Base-by-base conservation (phyloP, 2,888 invertebrate species). In the Drosophila falleni region DNA sequence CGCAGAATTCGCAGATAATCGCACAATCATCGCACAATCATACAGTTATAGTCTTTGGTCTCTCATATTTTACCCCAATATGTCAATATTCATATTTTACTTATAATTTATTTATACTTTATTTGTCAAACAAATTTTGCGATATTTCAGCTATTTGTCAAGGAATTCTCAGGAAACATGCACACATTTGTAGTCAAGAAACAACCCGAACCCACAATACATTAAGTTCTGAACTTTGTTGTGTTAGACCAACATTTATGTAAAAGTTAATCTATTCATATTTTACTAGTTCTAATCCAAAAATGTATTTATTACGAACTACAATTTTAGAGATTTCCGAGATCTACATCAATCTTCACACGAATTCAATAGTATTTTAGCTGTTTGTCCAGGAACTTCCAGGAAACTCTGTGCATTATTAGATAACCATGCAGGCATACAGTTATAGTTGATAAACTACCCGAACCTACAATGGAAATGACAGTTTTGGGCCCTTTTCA, bases 381-480 rank as follows among this genome's bases (percentile, higher is more conserved):
- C 1, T 11, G n/a, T 46, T 15, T 26, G 46, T 46, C 35, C 4
- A 33, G 11, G 29, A 10, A 15, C 26, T 35, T 23, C 11, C 46
- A 46, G 56, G 26, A 35, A 56, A 35, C 46, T 56, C 9, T 10
- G 19, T 46, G 15, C 15, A 35, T 15, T 46, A 46, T 56, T 35
- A 23, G 33, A 23, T 58, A 37, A 47, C 26, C 16, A 15, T 11
- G 11, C 9, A 10, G 9, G 5, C 37, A 46, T 8, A 44, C 46
- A 46, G 58, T 58, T 58, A 58, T 58, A 15, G 26, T 11, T 16
- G 58, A 29, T 13, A 26, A 35, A 58, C 15, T 11, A 26, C 1
- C 15, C 46, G 37, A 56, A 26, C 35, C 35, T 11, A 15, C 15
- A 15, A 42, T 29, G 29, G 16, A 54, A 15, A 13, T 29, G 11